Base-by-base conservation (phyloP, 2,113 vertebrate genomes). In the Ictalurus furcatus region DNA sequence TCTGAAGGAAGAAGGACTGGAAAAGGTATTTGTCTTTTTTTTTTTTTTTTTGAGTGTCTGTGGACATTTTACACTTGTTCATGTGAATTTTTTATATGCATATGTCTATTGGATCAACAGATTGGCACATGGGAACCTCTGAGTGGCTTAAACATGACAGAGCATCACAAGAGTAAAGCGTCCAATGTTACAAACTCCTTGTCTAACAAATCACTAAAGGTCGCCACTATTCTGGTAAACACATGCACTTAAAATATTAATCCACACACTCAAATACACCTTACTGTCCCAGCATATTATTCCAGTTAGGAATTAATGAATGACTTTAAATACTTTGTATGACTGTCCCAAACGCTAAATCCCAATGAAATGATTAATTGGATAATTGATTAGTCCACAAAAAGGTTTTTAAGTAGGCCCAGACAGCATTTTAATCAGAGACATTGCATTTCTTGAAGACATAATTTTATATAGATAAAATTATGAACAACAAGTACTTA, bases 41-140 rank as follows among this genome's bases (percentile, higher is more conserved):
- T 1, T 40, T 5, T 44, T 44, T 37, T 63, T n/a, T n/a, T 21
- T 52, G 59, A n/a, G 30, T 30, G 34, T 37, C n/a, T 71, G 52
- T 65, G n/a, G 65, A 44, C 25, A 97, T 97, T 91, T 9, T 83
- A 67, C 12, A 97, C 97, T 91, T 52, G 52, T 87, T 78, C 54
- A 44, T 87, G 37, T 58, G 28, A 76, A 48, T 88, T 61, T 80
- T 84, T 30, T 79, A 13, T 76, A 48, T 85, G 28, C 6, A 28
- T 86, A 58, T 83, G 28, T 90, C 48, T 79, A 37, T 88, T 69
- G 81, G 88, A 83, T 92, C 85, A 40, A 90, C 94, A 99, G 98
- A 98, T 99, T 94, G 98, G 98, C 93, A 99, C 97, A 23, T 99
- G 98, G 98, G 98, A 99, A 94, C 98, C 98, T 48, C 94, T 96